Evolutionary conservation across 2,888 invertebrate species (phyloP), one percentile per base, ranked within the genome.

Genomic region (Actias luna): DNA sequence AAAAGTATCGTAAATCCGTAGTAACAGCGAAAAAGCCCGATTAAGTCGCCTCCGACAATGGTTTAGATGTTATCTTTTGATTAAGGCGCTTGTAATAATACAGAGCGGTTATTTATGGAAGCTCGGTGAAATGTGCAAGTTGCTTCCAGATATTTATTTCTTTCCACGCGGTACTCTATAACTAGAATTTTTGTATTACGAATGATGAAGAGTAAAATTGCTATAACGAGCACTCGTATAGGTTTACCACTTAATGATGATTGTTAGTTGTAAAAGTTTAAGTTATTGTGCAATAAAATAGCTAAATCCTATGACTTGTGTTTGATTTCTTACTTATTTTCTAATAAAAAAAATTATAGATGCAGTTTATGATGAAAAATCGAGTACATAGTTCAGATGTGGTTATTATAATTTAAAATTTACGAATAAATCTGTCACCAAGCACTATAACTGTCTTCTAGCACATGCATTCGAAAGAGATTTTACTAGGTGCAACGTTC

Each of bases 51-150:
- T 76, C 80, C 76, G 79, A 79, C 83, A 81, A 81, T 85, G 85
- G 85, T 87, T 85, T 80, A 88, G 91, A 91, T 91, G 83, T 83
- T 88, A 91, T 90, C 90, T 88, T 90, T 91, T 89, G 90, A 91
- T 91, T 88, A 90, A 88, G 84, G 85, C 82, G 80, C 84, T 80
- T 84, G 88, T 88, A 89, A 90, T 90, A 88, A 89, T 84, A 89
- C 83, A 79, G 82, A 70, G 73, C 62, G 78, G 82, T 86, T 86
- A 89, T 90, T 89, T 89, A 89, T 88, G 80, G 79, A 72, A 77
- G 78, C 79, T 72, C 72, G 74, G 79, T 75, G 80, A 75, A 80
- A 83, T 83, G 83, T 82, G 82, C 79, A 36, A 59, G 59, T 39
- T 69, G 72, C 72, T 73, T 72, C 71, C 69, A 72, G 75, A 75